Evolutionary conservation across 2,797 vertebrate genomes (phyloP).

Genomic region (Gymnodraco acuticeps): DNA sequence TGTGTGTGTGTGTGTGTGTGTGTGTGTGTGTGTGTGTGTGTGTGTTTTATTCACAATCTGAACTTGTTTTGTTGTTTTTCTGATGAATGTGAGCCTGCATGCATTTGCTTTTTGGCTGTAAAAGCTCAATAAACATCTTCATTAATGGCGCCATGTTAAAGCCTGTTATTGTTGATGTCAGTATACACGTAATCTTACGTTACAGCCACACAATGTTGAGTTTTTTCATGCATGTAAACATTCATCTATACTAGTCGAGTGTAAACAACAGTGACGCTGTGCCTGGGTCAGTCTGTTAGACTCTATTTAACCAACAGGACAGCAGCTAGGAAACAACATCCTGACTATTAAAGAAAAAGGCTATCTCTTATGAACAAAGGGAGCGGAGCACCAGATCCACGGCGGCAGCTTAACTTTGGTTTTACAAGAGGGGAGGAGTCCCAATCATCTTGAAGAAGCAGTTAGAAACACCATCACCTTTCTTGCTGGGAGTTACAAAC

Average conservation of each 20-base stretch:
- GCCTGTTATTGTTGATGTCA: constrained; percentile 21
- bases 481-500: not conserved
- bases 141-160: constrained; percentile 8
- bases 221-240: constrained; percentile 75
- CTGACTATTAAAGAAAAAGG: not conserved
- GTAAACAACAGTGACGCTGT: constrained; percentile 52
- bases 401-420: not conserved
- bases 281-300: constrained; percentile 13
- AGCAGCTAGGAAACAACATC: constrained; percentile 32
- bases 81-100: constrained; percentile 53
- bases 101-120: constrained; percentile 30
- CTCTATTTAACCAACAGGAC: constrained; percentile 3
- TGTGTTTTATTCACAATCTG: constrained; percentile 43
- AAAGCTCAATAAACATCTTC: constrained; percentile 12
- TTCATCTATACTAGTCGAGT: constrained; percentile 60
- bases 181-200: constrained; percentile 23
- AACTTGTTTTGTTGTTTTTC: not conserved
- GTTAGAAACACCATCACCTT: not conserved
- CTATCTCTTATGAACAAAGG: not conserved
- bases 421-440: not conserved
- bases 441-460: not conserved
- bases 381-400: constrained; percentile 36
- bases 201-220: constrained; percentile 31
- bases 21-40: constrained; percentile 34
- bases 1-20: constrained; percentile 29